Percentiles rank a stretch among this genome's conserved stretches.
phyloP scores from a whole-genome alignment of 2,888 invertebrate species.

The Polietes domitor region DNA sequence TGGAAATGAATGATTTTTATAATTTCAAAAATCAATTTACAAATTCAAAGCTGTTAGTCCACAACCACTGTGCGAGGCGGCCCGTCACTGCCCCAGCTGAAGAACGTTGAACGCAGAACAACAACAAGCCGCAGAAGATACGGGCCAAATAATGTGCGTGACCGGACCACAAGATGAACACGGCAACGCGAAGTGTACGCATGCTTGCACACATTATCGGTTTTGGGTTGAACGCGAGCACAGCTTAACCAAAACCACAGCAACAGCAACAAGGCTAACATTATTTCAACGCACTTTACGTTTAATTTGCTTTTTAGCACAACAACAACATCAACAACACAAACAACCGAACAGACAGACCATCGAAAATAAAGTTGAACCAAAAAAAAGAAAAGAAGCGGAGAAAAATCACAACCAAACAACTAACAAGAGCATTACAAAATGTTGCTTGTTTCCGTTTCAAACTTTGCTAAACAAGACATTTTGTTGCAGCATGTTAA shows the following conservation, averaged over 20 bases:
- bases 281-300: constrained; percentile 53
- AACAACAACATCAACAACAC: background rate
- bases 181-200: constrained; percentile 64
- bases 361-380: background rate
- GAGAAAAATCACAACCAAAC: constrained; percentile 50
- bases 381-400: background rate
- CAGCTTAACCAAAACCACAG: constrained; percentile 28
- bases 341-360: background rate
- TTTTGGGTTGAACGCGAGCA: constrained; percentile 62
- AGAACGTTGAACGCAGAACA: background rate
- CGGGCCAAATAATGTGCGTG: constrained; percentile 66
- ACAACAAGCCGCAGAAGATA: constrained; percentile 1
- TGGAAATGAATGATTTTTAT: too few relatives aligned
- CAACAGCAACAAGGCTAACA: constrained; percentile 40
- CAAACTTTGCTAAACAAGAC: constrained; percentile 79
- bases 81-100: background rate
- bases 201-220: constrained; percentile 69
- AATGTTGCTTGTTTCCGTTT: constrained; percentile 78
- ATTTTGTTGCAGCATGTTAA: constrained; percentile 69
- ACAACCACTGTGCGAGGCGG: background rate
- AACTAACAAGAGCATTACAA: constrained; percentile 67
- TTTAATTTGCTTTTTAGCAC: constrained; percentile 23
- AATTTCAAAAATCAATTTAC: too few relatives aligned
- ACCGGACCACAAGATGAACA: constrained; percentile 61
- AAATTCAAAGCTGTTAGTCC: too few relatives aligned